A percentile compares a stretch with the other conserved stretches of the same genome.
Conservation (phyloP, 2,113 vertebrate species). For the Oostethus manadensis region DNA sequence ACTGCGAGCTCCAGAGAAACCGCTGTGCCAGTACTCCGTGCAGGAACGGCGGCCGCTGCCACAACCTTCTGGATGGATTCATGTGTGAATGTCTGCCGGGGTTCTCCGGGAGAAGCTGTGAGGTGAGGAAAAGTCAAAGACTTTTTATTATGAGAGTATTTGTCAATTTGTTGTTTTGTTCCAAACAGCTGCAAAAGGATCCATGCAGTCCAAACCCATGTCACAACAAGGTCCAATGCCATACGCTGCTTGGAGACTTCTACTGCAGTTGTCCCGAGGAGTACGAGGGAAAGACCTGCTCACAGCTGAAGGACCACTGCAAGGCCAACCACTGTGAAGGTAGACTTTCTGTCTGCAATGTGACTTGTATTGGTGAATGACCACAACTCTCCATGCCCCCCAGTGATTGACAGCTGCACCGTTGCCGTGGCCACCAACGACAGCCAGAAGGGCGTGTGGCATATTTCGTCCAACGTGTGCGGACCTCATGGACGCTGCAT, state of each 20-base stretch:
- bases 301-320: constrained; percentile 86
- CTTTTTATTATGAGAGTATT: no score
- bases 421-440: constrained; percentile 79
- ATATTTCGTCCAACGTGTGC: constrained; percentile 84
- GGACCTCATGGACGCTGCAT: constrained; percentile 87
- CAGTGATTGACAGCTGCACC: constrained; percentile 93
- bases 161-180: no score
- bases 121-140: constrained; percentile 72
- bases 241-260: constrained; percentile 78
- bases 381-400: no score
- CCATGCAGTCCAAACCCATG: constrained; percentile 87
- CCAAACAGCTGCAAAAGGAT: constrained; percentile 75
- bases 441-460: constrained; percentile 70
- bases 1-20: constrained; percentile 80
- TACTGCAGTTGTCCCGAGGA: constrained; percentile 87
- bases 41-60: constrained; percentile 78
- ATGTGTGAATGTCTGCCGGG: constrained; percentile 81
- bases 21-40: constrained; percentile 82
- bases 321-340: constrained; percentile 86
- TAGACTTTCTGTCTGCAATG: constrained; percentile 36
- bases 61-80: constrained; percentile 74
- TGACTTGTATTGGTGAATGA: no score
- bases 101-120: constrained; percentile 79
- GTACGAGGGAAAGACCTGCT: constrained; percentile 88
- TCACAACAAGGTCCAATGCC: constrained; percentile 83